Evolutionary conservation across 2,113 vertebrate genomes (phyloP).

Genomic region (Phylloscopus trochilus): DNA sequence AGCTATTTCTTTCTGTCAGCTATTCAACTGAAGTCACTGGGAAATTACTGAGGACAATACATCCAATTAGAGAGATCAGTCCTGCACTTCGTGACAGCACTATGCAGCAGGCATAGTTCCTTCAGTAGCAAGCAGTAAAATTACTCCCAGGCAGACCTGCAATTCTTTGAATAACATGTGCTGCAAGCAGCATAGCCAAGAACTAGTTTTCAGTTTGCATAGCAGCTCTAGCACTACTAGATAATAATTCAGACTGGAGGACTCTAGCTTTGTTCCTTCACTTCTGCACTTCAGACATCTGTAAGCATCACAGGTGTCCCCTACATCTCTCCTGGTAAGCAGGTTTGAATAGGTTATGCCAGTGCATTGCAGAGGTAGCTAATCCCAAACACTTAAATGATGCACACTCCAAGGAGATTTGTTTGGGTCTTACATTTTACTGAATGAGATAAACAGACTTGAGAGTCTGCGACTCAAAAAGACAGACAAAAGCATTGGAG

Average conservation of each 20-base stretch:
- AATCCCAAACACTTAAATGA: not conserved
- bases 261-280: not conserved
- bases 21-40: not conserved
- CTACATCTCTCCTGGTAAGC: not conserved
- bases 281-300: not conserved
- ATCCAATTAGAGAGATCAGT: slow-evolving; percentile 3
- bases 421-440: not conserved
- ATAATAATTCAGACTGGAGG: not conserved
- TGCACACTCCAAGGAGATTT: accelerated
- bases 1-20: slow-evolving; percentile 4
- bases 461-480: not conserved
- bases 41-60: slow-evolving; percentile 5
- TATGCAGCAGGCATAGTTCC: not conserved
- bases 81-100: not conserved
- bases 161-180: not conserved
- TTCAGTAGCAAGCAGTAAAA: not conserved
- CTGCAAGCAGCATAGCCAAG: not conserved
- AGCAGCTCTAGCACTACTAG: not conserved
- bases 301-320: not conserved
- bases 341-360: not conserved
- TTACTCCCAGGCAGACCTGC: not conserved
- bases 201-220: not conserved
- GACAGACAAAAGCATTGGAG: not conserved
- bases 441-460: not conserved
- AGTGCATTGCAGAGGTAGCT: not conserved